Base-by-base conservation (phyloP, 2,797 vertebrate genomes). In the Echeneis naucrates region DNA sequence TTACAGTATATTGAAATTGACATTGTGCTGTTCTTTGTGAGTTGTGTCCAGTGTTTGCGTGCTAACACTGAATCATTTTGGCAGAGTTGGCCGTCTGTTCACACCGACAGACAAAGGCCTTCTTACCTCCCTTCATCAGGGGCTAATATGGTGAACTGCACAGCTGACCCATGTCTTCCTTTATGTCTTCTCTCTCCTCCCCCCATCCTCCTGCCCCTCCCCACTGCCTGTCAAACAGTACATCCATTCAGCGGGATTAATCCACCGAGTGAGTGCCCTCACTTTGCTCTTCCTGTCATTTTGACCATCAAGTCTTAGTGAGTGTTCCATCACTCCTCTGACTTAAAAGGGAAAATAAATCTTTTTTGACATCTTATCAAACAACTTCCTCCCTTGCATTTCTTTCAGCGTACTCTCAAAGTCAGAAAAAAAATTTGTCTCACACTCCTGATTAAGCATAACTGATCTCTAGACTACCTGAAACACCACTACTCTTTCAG, bases 221-320 rank as follows among this genome's bases (percentile, higher is more conserved):
- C 62, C 56, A 35, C 24, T 19, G 32, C 72, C 67, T 56, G 52
- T 48, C 8, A 0, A 81, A 88, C 94, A 99, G 98, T 99, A 99
- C 92, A 98, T 99, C 92, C 98, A 99, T 93, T 98, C 98, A 57
- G 98, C 98, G 0, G 98, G 98, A 88, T 94, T 99, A 91, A 97
- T 99, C 82, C 98, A 99, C 88, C 94, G 98, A 95, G 98, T 99
- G 91, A 97, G 98, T 93, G 67, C 32, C 42, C 64, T 64, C 71
- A 87, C 35, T 72, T 59, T 26, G 19, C 30, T 37, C 19, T 47
- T 71, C 53, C 54, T 33, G 33, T 58, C 32, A 42, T 47, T 51
- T 58, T 75, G 27, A n/a, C 21, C 8, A 26, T 51, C 23, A 70
- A n/a, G 54, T 54, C 30, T 60, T 0, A 21, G 30, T 27, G 60